phyloP scores from a whole-genome alignment of 2,888 invertebrate genomes.

The Drosophila dives region DNA sequence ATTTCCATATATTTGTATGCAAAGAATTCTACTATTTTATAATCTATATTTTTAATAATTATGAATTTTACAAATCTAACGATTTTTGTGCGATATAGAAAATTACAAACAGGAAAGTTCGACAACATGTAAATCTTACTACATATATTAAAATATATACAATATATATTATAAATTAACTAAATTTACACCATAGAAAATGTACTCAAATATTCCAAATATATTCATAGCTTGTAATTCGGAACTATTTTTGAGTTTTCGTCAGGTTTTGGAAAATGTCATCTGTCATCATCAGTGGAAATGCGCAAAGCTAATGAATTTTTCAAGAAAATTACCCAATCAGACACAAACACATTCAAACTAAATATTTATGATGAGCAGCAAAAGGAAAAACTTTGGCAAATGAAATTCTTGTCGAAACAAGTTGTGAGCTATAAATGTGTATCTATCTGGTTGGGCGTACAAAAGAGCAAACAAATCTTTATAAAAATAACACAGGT shows the following conservation, averaged over 20 bases:
- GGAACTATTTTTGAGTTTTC: not conserved
- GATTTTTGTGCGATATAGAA: too few relatives aligned
- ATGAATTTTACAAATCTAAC: not conserved
- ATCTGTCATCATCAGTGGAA: conserved; percentile 9
- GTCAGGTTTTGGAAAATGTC: not conserved
- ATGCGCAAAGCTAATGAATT: conserved; percentile 8
- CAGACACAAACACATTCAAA: not conserved
- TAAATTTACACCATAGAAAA: not conserved
- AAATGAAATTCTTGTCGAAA: conserved; percentile 25
- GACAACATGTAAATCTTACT: too few relatives aligned
- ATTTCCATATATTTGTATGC: not conserved
- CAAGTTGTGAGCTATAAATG: conserved; percentile 60
- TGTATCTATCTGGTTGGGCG: conserved; percentile 55
- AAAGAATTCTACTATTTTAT: not conserved
- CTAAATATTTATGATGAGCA: conserved; percentile 25
- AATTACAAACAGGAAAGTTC: too few relatives aligned
- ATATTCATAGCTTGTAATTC: not conserved
- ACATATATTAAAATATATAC: too few relatives aligned
- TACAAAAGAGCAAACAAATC: conserved; percentile 41
- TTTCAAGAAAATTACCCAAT: conserved; percentile 65
- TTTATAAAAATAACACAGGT: conserved; percentile 78
- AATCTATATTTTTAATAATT: not conserved
- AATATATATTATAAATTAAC: too few relatives aligned
- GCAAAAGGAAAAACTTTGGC: conserved; percentile 27
- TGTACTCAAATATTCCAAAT: not conserved